Percentiles rank a stretch among this genome's conserved stretches.
Evolutionary conservation across 1,140 invertebrate genomes (phyloP).

Genomic region (Hermetia illucens): DNA sequence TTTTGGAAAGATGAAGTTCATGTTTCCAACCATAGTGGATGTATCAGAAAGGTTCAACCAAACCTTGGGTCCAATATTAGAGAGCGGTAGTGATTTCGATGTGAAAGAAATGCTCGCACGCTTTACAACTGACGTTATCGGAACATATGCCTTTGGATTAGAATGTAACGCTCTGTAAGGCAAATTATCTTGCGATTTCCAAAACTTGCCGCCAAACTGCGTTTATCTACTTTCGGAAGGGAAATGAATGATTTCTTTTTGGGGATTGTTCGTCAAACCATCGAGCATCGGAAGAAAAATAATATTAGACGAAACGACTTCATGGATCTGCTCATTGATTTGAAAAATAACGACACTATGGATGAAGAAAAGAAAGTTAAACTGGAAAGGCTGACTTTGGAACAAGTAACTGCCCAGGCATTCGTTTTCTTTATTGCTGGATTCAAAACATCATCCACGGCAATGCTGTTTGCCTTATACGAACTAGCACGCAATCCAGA

Average conservation of each 20-base stretch:
- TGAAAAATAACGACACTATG: conserved; percentile 18
- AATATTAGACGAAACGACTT: conserved; percentile 28
- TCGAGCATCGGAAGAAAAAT: neutral
- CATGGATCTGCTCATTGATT: conserved; percentile 14
- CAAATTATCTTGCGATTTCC: no score
- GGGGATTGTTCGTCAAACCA: no score
- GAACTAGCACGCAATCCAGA: conserved; percentile 35
- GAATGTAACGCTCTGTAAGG: no score
- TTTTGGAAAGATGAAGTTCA: no score
- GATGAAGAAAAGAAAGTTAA: neutral
- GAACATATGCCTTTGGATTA: no score
- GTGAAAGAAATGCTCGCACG: no score
- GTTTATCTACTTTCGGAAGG: conserved; percentile 12
- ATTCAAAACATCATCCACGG: conserved; percentile 28
- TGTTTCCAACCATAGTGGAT: no score
- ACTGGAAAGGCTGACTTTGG: conserved; percentile 12
- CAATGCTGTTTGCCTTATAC: conserved; percentile 38
- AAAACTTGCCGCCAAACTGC: neutral
- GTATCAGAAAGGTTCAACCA: no score
- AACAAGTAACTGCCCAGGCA: no score
- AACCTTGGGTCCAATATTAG: no score
- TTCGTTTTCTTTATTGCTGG: conserved; percentile 33
- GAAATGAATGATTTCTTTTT: conserved; percentile 5
- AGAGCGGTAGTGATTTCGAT: no score
- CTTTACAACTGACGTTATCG: no score